Evolutionary conservation across 2,113 vertebrate species (phyloP), one percentile per base, ranked within the genome.

Genomic region (Numenius arquata): DNA sequence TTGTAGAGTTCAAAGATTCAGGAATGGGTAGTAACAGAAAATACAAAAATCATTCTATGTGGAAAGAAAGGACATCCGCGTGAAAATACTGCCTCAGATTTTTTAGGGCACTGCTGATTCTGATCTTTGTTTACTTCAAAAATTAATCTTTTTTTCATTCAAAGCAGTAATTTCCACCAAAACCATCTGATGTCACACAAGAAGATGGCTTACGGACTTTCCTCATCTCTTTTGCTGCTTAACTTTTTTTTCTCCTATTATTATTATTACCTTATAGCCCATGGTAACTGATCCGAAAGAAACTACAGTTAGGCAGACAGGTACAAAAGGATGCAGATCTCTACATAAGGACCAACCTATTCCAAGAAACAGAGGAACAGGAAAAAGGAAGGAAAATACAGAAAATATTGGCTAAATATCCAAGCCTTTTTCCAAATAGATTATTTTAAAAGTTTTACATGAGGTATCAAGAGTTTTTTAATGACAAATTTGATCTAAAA

Each of bases 401-500:
- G 26, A 75, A 89, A 92, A 94, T 38, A 48, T 3, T 48, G 27
- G 26, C 25, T 72, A 88, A 87, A 62, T 85, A 96, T 40, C 26
- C 38, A 90, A 79, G n/a, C 41, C 45, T 38, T 50, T 58, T 88
- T 91, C 71, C 83, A 68, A 91, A 72, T 3, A 88, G 68, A 47
- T 53, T 29, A 74, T 82, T 66, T 93, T 88, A 43, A 92, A 92
- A 83, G 67, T 85, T 77, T 65, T 78, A 89, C 50, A 73, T 9
- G 23, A 92, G 48, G 52, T 80, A 83, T 68, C n/a, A 93, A 63
- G 53, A 95, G 23, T 34, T 94, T 19, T 94, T 90, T 68, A 96
- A 75, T 43, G 48, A 65, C 58, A 81, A 63, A 87, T 50, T 21
- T 61, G 38, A 90, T 70, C 40, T 85, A 72, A 95, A 78, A 32